Evolutionary conservation across 2,797 vertebrate genomes (phyloP).

Genomic region (Gambusia yucatana): DNA sequence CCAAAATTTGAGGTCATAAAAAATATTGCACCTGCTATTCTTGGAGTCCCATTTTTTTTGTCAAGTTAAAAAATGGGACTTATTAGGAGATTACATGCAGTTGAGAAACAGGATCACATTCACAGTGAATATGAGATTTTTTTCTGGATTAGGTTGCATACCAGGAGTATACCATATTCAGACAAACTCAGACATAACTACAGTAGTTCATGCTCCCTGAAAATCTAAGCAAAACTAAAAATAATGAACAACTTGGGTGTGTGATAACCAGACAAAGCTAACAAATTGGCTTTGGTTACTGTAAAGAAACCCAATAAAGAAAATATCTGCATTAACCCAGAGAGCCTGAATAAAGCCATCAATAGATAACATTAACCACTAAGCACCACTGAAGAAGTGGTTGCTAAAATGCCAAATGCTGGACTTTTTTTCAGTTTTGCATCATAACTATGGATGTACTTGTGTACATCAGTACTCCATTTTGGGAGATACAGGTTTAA

Average conservation of each 20-base stretch:
- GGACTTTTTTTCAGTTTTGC: background rate
- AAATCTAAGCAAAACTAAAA: constrained; percentile 2
- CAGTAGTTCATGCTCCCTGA: background rate
- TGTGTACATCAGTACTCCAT: background rate
- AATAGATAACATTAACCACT: constrained; percentile 2
- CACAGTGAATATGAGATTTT: background rate
- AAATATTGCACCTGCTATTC: background rate
- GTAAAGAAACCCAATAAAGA: background rate
- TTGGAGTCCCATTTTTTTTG: background rate
- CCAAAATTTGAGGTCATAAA: constrained; percentile 3
- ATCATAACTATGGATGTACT: background rate
- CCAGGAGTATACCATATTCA: background rate
- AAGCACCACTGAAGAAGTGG: background rate
- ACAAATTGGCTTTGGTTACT: background rate
- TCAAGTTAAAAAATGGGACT: constrained; percentile 4
- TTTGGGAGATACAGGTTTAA: background rate
- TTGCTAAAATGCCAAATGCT: constrained; percentile 1
- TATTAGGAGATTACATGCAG: background rate
- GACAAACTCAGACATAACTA: background rate
- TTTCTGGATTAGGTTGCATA: constrained; percentile 7
- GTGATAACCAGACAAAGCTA: constrained; percentile 1
- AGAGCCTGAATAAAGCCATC: background rate
- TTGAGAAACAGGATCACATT: constrained; percentile 5
- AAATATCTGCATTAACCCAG: background rate
- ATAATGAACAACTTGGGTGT: background rate